A percentile compares a stretch with the other conserved stretches of the same genome.
Conservation (phyloP, 2,888 invertebrate genomes). For the Melanotus villosus region DNA sequence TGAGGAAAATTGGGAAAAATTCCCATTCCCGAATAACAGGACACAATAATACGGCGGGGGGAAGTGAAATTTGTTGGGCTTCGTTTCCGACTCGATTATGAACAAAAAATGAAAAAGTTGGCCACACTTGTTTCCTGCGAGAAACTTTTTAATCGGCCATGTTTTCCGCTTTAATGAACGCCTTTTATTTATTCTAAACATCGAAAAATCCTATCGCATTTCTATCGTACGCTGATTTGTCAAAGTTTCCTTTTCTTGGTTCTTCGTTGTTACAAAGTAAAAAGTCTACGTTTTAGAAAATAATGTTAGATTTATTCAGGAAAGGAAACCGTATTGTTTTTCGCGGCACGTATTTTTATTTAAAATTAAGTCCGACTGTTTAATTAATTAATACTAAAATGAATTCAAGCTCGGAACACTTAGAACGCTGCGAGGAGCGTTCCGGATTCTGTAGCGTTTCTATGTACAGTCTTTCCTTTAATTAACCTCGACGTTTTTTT, state of each 20-base stretch:
- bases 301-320: no score
- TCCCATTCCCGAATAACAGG: conserved; percentile 1
- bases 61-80: conserved; percentile 13
- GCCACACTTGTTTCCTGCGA: neutral
- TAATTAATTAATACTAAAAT: conserved; percentile 3
- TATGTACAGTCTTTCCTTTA: no score
- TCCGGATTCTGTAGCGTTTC: no score
- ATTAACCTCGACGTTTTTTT: no score
- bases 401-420: conserved; percentile 1
- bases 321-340: neutral
- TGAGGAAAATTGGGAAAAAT: conserved; percentile 26
- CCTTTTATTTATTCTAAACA: no score
- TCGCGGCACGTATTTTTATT: conserved; percentile 3
- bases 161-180: no score
- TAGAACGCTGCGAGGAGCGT: neutral
- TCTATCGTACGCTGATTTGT: no score
- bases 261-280: no score
- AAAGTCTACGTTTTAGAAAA: no score
- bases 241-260: no score
- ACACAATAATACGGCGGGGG: conserved; percentile 7
- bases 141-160: neutral
- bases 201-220: no score
- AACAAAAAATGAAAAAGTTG: conserved; percentile 1
- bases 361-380: conserved; percentile 4
- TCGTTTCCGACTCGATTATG: neutral